phyloP scores from a whole-genome alignment of 2,113 vertebrate genomes.

The Barbus barbus region DNA sequence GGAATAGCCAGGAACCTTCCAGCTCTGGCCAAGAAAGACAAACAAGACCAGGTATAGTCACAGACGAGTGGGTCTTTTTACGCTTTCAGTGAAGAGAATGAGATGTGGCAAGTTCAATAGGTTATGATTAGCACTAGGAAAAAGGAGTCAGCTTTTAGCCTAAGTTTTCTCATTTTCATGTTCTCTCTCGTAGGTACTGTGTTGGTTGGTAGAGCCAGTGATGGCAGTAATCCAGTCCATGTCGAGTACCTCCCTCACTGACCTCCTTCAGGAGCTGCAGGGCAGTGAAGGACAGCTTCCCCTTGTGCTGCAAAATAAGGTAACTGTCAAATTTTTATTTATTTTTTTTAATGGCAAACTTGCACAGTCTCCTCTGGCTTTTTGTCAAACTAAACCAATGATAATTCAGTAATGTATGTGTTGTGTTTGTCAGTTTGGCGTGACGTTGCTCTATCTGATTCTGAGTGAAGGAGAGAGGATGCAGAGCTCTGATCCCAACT shows the following conservation, averaged over 20 bases:
- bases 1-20: conserved; percentile 89
- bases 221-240: conserved; percentile 86
- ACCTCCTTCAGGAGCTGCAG: conserved; percentile 90
- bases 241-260: conserved; percentile 84
- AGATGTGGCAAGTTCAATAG: too few relatives aligned
- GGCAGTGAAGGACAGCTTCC: conserved; percentile 86
- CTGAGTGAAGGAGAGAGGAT: conserved; percentile 92
- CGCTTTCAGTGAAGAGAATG: too few relatives aligned
- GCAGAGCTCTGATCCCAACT: conserved; percentile 80
- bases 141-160: too few relatives aligned
- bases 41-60: conserved; percentile 89
- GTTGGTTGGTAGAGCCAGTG: conserved; percentile 88
- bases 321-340: conserved; percentile 35
- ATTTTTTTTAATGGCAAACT: not conserved
- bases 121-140: not conserved
- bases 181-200: conserved; percentile 80
- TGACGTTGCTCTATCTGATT: conserved; percentile 89
- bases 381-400: not conserved
- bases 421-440: conserved; percentile 81
- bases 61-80: not conserved
- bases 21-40: conserved; percentile 93
- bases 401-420: not conserved
- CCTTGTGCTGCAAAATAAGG: conserved; percentile 80
- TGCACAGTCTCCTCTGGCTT: not conserved
- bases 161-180: too few relatives aligned